Evolutionary conservation across 2,797 vertebrate species (phyloP).

Genomic region (Sciurus carolinensis): DNA sequence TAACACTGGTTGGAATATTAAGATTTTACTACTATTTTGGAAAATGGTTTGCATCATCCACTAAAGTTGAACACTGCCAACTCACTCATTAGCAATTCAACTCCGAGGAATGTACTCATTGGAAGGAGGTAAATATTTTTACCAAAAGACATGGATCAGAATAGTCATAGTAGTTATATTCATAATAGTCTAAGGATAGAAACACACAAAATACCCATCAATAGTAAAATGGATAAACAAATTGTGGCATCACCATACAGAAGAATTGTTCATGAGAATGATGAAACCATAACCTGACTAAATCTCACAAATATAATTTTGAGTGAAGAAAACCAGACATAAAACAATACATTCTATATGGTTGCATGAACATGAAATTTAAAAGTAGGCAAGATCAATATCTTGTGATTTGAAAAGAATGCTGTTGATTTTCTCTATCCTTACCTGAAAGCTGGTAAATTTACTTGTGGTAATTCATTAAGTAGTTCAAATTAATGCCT

Average conservation of each 20-base stretch:
- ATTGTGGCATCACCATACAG: neutral
- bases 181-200: neutral
- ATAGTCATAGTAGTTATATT: neutral
- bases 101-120: neutral
- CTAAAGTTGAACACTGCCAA: neutral
- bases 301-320: slow-evolving; percentile 4
- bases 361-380: neutral
- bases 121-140: neutral
- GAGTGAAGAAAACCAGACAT: neutral
- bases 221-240: neutral
- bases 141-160: neutral
- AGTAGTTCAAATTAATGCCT: neutral
- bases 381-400: neutral
- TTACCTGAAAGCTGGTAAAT: neutral
- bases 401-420: neutral
- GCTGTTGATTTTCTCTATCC: neutral
- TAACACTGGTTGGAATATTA: neutral
- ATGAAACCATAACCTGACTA: neutral
- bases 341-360: neutral
- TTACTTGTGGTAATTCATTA: neutral
- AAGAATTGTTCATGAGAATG: neutral
- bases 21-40: neutral
- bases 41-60: neutral
- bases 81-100: neutral
- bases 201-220: neutral